These are phyloP conservation scores for Palythoa caribaeorum DNA, from an alignment of 92 coral and sea anemone species.

Conservation along the genomic window DNA sequence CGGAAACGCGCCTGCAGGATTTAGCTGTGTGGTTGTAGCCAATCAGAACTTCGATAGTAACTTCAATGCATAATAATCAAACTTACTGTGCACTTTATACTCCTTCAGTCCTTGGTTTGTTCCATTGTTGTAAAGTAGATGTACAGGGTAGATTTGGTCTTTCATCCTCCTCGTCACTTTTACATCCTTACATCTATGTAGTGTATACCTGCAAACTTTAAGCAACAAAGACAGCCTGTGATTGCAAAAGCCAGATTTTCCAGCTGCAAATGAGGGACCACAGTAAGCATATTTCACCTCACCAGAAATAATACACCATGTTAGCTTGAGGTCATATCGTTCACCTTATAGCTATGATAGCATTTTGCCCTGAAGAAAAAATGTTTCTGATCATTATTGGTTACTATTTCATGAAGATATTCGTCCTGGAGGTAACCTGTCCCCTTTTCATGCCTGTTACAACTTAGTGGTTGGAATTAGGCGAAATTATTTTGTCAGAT, in stretches of 20 bases:
- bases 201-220: constrained; percentile 33
- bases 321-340: constrained; percentile 37
- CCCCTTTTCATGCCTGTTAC: constrained; percentile 32
- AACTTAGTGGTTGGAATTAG: background rate
- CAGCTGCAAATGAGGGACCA: constrained; percentile 38
- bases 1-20: too few species aligned
- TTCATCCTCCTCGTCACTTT: constrained; percentile 28
- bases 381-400: constrained; percentile 16
- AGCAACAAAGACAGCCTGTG: constrained; percentile 37
- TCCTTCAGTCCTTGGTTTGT: constrained; percentile 21
- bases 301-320: constrained; percentile 26
- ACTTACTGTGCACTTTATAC: constrained; percentile 34
- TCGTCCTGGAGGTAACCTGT: constrained; percentile 31
- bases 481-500: background rate
- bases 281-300: constrained; percentile 33
- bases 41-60: too few species aligned
- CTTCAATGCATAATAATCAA: too few species aligned
- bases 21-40: too few species aligned
- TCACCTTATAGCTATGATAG: constrained; percentile 39
- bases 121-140: constrained; percentile 42
- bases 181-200: constrained; percentile 5
- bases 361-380: constrained; percentile 16
- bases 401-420: constrained; percentile 18
- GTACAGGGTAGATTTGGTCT: constrained; percentile 32
- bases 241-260: constrained; percentile 39